A percentile compares a stretch with the other conserved stretches of the same genome.
phyloP scores from a whole-genome alignment of 2,888 invertebrate genomes.

The Oconnorella tubifera region DNA sequence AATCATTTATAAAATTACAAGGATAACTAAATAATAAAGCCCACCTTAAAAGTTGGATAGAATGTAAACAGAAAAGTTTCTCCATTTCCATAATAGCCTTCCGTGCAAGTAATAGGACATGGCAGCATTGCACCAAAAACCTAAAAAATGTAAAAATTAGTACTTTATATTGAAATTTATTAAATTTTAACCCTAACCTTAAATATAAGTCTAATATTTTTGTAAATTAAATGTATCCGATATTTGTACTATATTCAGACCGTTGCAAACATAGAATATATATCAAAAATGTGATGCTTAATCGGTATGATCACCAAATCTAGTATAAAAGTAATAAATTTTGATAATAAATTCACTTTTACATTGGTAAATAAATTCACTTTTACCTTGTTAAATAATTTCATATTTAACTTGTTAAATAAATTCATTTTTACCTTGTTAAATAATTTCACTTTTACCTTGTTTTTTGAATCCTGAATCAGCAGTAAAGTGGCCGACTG shows the following conservation, averaged over 20 bases:
- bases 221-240: not conserved
- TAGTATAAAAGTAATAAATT: no score
- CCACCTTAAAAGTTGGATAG: constrained; percentile 66
- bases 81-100: constrained; percentile 96
- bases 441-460: no score
- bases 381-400: no score
- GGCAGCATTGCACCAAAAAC: constrained; percentile 94
- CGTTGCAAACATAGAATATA: no score
- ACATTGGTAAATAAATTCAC: no score
- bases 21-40: not conserved
- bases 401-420: not conserved
- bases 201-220: no score
- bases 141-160: constrained; percentile 55
- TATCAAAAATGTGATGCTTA: not conserved
- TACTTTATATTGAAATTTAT: not conserved
- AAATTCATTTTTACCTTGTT: no score
- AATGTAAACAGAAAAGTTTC: constrained; percentile 80
- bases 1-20: not conserved
- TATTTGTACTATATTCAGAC: no score
- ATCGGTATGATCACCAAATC: not conserved
- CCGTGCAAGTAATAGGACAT: constrained; percentile 83
- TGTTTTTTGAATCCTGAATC: constrained; percentile 89
- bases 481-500: constrained; percentile 91
- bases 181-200: not conserved
- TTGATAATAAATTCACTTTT: no score